Percentiles rank a stretch among this genome's conserved stretches.
Evolutionary conservation across 2,113 vertebrate species (phyloP).

Genomic region (Gopherus evgoodei): DNA sequence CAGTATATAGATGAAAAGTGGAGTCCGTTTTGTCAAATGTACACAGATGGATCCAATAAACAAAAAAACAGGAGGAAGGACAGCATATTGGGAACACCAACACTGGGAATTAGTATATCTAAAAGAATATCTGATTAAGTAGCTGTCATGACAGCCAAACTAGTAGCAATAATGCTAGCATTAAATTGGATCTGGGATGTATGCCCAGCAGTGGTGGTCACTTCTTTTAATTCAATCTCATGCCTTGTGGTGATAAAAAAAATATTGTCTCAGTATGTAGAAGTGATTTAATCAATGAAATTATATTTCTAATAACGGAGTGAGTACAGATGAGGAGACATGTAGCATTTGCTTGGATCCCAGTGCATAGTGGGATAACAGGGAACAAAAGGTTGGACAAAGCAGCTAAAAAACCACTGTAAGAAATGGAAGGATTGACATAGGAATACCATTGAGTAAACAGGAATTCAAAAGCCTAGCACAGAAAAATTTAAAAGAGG

Average conservation of each 20-base stretch:
- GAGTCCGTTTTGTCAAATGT: neutral
- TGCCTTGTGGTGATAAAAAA: neutral
- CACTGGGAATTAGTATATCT: neutral
- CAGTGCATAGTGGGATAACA: neutral
- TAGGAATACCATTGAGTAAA: no score
- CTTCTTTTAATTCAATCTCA: neutral
- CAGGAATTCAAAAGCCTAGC: no score
- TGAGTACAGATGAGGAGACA: neutral
- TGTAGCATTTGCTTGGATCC: neutral
- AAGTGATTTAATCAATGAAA: neutral
- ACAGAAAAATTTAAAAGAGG: no score
- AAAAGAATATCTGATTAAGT: neutral
- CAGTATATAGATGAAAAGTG: neutral
- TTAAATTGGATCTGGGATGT: neutral
- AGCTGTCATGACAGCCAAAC: neutral
- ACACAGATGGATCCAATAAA: neutral
- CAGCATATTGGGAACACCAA: neutral
- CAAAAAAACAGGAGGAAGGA: neutral
- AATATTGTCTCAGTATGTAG: neutral
- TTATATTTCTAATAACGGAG: neutral
- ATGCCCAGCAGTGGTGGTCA: neutral
- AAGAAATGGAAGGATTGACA: no score
- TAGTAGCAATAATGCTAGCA: neutral
- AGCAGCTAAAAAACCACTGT: no score
- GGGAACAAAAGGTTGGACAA: neutral